Evolutionary conservation across 2,888 invertebrate genomes (phyloP).

Genomic region (Lochmaea crataegi): DNA sequence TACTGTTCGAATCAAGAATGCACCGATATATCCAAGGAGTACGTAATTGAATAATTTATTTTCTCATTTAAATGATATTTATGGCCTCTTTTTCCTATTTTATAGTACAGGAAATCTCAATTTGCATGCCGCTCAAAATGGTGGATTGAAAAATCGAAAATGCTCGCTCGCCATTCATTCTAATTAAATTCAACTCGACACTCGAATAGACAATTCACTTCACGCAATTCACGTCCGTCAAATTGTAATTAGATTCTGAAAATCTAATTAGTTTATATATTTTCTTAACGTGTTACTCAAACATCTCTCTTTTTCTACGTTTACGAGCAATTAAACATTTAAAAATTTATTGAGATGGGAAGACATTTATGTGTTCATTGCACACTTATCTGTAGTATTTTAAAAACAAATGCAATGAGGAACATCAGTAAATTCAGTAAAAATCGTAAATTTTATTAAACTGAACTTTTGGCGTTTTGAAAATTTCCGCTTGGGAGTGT

Average conservation of each 20-base stretch:
- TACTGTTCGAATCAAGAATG: slow-evolving; percentile 45
- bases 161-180: slow-evolving; percentile 36
- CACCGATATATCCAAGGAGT: slow-evolving; percentile 49
- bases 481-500: too few relatives aligned
- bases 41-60: slow-evolving; percentile 56
- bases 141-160: slow-evolving; percentile 37
- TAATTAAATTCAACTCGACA: slow-evolving; percentile 38
- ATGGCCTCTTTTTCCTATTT: slow-evolving; percentile 47
- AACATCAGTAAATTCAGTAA: too few relatives aligned
- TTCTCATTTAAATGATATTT: slow-evolving; percentile 55
- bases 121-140: slow-evolving; percentile 46
- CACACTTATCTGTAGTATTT: too few relatives aligned
- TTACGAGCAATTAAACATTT: too few relatives aligned
- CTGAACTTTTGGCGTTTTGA: too few relatives aligned
- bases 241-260: not conserved
- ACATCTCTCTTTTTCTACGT: too few relatives aligned
- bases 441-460: too few relatives aligned
- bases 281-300: too few relatives aligned
- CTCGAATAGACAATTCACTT: slow-evolving; percentile 34
- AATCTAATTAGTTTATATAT: not conserved
- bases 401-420: too few relatives aligned
- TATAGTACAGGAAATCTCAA: slow-evolving; percentile 49
- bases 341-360: too few relatives aligned
- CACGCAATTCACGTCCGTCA: slow-evolving; percentile 15
- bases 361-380: too few relatives aligned